phyloP scores from a whole-genome alignment of 1,140 invertebrate genomes.

The Drosophila truncata region DNA sequence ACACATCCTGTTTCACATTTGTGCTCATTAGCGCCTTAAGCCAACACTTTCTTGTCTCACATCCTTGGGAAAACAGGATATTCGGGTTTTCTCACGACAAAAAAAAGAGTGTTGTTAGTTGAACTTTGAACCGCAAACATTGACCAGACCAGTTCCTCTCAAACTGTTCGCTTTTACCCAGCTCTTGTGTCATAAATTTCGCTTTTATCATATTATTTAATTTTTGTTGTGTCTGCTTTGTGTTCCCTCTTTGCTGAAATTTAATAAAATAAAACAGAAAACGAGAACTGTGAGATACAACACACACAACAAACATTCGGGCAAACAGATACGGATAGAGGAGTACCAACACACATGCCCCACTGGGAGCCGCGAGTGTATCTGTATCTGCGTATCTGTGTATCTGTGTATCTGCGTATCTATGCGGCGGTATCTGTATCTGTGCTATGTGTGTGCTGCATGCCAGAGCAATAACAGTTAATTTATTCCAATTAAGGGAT shows the following conservation, averaged over 20 bases:
- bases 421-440: conserved; percentile 9
- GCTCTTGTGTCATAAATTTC: conserved; percentile 80
- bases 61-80: conserved; percentile 60
- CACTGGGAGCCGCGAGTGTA: conserved; percentile 49
- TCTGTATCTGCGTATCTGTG: conserved; percentile 17
- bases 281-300: conserved; percentile 48
- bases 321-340: conserved; percentile 25
- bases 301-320: conserved; percentile 43
- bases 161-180: conserved; percentile 31
- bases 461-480: conserved; percentile 83
- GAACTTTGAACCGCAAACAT: conserved; percentile 63
- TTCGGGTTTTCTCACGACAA: conserved; percentile 58
- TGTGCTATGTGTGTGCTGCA: conserved; percentile 37
- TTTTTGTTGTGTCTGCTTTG: conserved; percentile 64
- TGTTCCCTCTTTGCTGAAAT: conserved; percentile 27
- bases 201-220: conserved; percentile 84
- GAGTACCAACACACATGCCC: conserved; percentile 45
- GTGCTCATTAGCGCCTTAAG: conserved; percentile 20
- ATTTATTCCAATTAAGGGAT: conserved; percentile 85
- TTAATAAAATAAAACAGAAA: not conserved
- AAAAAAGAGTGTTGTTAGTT: conserved; percentile 18
- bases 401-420: conserved; percentile 20
- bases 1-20: conserved; percentile 19
- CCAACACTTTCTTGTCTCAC: not conserved
- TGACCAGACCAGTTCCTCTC: conserved; percentile 30